phyloP scores from a whole-genome alignment of 2,797 vertebrate species.

The Sebastes iracundus region DNA sequence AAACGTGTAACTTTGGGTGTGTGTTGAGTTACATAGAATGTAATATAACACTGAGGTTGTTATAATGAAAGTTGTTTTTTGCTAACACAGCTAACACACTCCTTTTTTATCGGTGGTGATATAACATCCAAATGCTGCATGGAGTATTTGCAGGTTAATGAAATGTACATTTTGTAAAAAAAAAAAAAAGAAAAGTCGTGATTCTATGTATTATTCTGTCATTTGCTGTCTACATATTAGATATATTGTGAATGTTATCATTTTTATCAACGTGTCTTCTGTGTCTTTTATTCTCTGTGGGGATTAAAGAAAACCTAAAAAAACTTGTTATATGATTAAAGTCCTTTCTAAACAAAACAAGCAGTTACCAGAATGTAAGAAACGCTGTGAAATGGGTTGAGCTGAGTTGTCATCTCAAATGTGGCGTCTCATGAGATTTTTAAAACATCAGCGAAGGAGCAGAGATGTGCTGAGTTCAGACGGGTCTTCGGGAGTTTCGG shows the following conservation, averaged over 20 bases:
- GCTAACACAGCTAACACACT: constrained; percentile 47
- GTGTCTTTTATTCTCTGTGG: constrained; percentile 55
- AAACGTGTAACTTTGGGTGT: constrained; percentile 46
- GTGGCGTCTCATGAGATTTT: constrained; percentile 42
- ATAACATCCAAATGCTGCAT: constrained; percentile 63
- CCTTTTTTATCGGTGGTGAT: constrained; percentile 28
- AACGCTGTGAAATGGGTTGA: not conserved
- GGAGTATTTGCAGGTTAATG: constrained; percentile 56
- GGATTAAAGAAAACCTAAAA: constrained; percentile 57
- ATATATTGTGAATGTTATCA: constrained; percentile 54
- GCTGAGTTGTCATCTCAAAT: constrained; percentile 41
- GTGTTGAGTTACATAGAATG: constrained; percentile 64
- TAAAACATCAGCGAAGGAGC: constrained; percentile 25
- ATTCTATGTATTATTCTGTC: constrained; percentile 49
- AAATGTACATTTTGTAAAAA: constrained; percentile 48
- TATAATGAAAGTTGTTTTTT: constrained; percentile 23
- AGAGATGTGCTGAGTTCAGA: constrained; percentile 50
- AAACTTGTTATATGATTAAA: constrained; percentile 5
- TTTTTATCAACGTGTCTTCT: constrained; percentile 56
- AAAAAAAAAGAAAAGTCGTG: constrained; percentile 16
- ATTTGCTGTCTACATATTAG: constrained; percentile 50
- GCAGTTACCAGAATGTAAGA: not conserved
- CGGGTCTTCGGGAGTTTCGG: constrained; percentile 2
- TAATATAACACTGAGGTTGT: constrained; percentile 49
- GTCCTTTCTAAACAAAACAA: constrained; percentile 26